Evolutionary conservation across 2,888 invertebrate genomes (phyloP), one percentile per base, ranked within the genome.

Genomic region (Carcina quercana): DNA sequence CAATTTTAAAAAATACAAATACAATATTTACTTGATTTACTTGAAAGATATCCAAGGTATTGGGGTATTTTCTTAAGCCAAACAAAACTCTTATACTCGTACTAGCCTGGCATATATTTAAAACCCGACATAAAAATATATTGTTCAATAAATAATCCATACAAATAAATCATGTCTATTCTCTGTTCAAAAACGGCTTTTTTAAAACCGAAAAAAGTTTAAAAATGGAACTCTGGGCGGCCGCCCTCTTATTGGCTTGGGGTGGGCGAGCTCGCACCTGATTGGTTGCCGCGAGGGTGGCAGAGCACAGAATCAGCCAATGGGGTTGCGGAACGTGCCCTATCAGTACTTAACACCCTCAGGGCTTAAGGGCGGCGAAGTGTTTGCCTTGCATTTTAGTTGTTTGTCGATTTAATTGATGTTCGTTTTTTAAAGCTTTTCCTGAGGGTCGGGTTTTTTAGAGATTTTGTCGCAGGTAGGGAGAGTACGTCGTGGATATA

Each of bases 391-490:
- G 80, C 80, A 64, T 75, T 79, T 74, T 67, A 58, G 48, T 66
- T 82, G 80, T 82, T 82, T 82, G 80, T 67, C 65, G 55, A 64
- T 60, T 67, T 74, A 74, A 74, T 74, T 71, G 73, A 72, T 73
- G 69, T 63, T 62, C 64, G 58, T 60, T 68, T 69, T 68, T 64
- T 64, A 53, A 59, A 61, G n/a, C n/a, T n/a, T n/a, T n/a, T n/a
- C n/a, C n/a, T n/a, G n/a, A n/a, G n/a, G n/a, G n/a, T n/a, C n/a
- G n/a, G n/a, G n/a, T n/a, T n/a, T n/a, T n/a, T n/a, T n/a, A n/a
- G n/a, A n/a, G n/a, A n/a, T n/a, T n/a, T n/a, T n/a, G n/a, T n/a
- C n/a, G n/a, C n/a, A n/a, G n/a, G n/a, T n/a, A n/a, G n/a, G n/a
- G n/a, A n/a, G n/a, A 17, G 7, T 7, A 17, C 17, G 4, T 7